phyloP scores from a whole-genome alignment of 2,888 invertebrate genomes.

The Dexiosoma caninum region DNA sequence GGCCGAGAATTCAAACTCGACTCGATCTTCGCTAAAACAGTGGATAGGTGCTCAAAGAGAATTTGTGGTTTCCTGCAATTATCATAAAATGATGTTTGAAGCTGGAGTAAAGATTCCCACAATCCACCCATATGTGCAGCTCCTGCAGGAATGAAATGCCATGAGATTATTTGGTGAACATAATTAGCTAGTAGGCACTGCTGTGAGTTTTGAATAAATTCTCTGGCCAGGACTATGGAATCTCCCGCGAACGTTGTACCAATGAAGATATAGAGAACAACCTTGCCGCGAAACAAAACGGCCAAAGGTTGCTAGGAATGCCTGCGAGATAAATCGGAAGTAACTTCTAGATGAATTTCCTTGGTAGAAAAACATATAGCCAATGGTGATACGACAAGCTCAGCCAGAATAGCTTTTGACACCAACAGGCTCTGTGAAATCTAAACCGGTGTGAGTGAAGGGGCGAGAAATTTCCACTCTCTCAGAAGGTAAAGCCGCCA shows the following conservation, averaged over 20 bases:
- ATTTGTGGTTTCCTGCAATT: background rate
- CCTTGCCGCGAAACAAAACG: background rate
- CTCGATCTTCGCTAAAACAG: background rate
- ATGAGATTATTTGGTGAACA: background rate
- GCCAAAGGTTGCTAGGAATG: background rate
- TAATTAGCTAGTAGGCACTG: background rate
- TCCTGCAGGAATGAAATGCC: background rate
- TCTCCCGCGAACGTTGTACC: too few relatives aligned
- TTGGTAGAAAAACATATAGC: constrained; percentile 4
- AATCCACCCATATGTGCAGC: background rate
- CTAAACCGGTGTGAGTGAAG: background rate
- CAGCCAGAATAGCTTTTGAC: background rate
- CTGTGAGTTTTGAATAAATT: too few relatives aligned
- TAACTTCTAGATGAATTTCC: background rate
- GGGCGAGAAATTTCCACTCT: background rate
- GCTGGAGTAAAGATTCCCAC: background rate
- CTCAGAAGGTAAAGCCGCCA: background rate
- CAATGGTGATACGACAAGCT: background rate
- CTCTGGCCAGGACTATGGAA: too few relatives aligned
- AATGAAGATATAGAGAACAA: too few relatives aligned
- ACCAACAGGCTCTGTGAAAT: background rate
- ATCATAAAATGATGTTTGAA: background rate
- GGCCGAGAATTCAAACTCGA: background rate
- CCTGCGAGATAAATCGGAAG: background rate
- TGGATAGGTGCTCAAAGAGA: background rate